Percentiles rank a stretch among this genome's conserved stretches.
These are phyloP conservation scores for Tuta absoluta DNA, from an alignment of 2,888 invertebrate genomes.

Conservation along the genomic window DNA sequence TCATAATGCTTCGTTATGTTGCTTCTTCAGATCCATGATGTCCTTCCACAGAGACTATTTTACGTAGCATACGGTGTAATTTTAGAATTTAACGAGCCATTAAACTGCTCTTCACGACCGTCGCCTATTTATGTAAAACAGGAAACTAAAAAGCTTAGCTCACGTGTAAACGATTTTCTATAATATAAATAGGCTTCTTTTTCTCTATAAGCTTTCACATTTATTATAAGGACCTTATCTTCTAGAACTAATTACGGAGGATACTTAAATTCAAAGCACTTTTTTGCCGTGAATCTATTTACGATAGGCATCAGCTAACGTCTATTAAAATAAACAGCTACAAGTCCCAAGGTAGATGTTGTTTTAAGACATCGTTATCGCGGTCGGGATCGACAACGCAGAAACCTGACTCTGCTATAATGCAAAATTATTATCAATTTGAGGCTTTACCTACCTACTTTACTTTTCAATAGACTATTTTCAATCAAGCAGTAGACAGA, in stretches of 20 bases:
- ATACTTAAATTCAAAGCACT: slow-evolving; percentile 19
- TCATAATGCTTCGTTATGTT: not conserved
- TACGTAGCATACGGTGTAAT: not conserved
- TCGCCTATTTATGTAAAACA: slow-evolving; percentile 11
- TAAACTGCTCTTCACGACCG: not conserved
- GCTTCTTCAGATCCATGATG: not conserved
- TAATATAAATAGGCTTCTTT: not conserved
- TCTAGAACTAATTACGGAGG: slow-evolving; percentile 19
- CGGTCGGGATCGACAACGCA: slow-evolving; percentile 10
- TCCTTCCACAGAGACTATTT: not conserved
- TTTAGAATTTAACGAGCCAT: not conserved
- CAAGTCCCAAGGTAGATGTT: slow-evolving; percentile 17
- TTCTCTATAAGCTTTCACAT: slow-evolving; percentile 9
- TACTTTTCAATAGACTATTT: slow-evolving; percentile 16
- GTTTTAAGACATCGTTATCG: slow-evolving; percentile 21
- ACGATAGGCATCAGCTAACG: slow-evolving; percentile 20
- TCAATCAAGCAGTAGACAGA: slow-evolving; percentile 19
- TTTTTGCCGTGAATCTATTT: slow-evolving; percentile 20
- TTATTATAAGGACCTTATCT: not conserved
- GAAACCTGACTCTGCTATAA: slow-evolving; percentile 6
- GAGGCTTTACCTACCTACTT: not conserved
- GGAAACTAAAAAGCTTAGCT: not conserved
- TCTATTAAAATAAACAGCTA: slow-evolving; percentile 19
- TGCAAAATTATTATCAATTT: slow-evolving; percentile 21
- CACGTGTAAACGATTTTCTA: slow-evolving; percentile 16